phyloP scores from a whole-genome alignment of 2,797 vertebrate species.

The Nannoperca australis region DNA sequence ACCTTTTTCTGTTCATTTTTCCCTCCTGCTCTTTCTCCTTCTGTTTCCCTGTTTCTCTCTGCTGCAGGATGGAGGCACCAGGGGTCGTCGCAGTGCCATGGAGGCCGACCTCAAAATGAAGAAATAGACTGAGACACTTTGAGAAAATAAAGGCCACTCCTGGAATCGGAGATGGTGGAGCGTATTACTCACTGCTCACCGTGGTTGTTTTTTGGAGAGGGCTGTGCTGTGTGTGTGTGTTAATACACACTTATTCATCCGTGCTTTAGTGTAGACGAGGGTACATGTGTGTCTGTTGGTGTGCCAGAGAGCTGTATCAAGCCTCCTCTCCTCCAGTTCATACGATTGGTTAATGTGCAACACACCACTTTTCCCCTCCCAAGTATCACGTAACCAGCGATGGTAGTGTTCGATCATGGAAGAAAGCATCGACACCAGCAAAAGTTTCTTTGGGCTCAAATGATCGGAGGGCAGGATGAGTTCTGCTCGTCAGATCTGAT shows the following conservation, averaged over 20 bases:
- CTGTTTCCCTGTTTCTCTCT: conserved; percentile 49
- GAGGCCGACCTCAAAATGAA: conserved; percentile 99
- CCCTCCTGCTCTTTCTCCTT: conserved; percentile 13
- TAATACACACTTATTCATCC: neutral
- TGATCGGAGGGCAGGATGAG: neutral
- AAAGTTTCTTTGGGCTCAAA: conserved; percentile 38
- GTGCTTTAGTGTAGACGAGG: conserved; percentile 5
- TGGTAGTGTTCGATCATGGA: conserved; percentile 11
- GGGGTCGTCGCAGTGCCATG: conserved; percentile 98
- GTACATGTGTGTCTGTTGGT: conserved; percentile 6
- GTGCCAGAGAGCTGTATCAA: conserved; percentile 26
- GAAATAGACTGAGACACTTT: conserved; percentile 85
- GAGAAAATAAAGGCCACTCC: conserved; percentile 16
- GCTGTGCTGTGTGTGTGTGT: conserved; percentile 1
- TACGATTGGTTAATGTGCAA: conserved; percentile 32
- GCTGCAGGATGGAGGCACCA: conserved; percentile 95
- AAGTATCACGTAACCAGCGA: conserved; percentile 52
- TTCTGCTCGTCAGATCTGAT: conserved; percentile 8
- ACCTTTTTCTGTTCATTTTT: conserved; percentile 9
- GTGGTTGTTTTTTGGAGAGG: conserved; percentile 45
- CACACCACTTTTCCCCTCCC: neutral
- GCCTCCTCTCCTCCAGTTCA: conserved; percentile 16
- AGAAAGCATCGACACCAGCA: conserved; percentile 68
- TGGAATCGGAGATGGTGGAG: conserved; percentile 24
- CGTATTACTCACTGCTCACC: conserved; percentile 33